Evolutionary conservation across 2,797 vertebrate genomes (phyloP).

Genomic region (Gambusia yucatana): DNA sequence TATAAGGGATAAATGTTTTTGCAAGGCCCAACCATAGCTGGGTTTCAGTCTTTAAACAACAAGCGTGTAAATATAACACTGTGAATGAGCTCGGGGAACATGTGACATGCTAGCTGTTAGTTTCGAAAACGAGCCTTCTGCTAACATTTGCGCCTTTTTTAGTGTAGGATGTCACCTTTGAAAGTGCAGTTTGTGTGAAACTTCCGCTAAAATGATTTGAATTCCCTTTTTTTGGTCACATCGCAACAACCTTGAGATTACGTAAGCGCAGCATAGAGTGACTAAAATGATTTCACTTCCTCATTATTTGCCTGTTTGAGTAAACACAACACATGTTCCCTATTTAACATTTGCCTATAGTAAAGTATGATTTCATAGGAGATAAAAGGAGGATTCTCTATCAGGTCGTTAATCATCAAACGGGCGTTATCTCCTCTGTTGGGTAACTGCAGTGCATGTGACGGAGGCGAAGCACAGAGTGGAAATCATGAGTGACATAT

Average conservation of each 20-base stretch:
- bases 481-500: constrained; percentile 76
- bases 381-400: constrained; percentile 1
- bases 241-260: constrained; percentile 38
- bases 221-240: constrained; percentile 28
- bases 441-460: constrained; percentile 31
- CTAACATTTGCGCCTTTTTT: constrained; percentile 22
- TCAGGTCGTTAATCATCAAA: constrained; percentile 9
- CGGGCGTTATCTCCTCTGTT: constrained; percentile 18
- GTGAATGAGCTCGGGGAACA: constrained; percentile 18
- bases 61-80: neutral
- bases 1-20: neutral
- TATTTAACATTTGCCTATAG: constrained; percentile 5
- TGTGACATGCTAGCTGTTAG: constrained; percentile 20
- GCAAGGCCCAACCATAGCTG: neutral
- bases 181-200: constrained; percentile 22
- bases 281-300: constrained; percentile 52
- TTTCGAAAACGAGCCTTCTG: constrained; percentile 14
- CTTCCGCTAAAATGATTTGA: constrained; percentile 19
- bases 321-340: constrained; percentile 21
- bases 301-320: constrained; percentile 13
- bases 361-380: neutral
- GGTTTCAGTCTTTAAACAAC: too few species aligned
- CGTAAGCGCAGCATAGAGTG: constrained; percentile 21
- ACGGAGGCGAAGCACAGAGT: constrained; percentile 58
- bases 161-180: constrained; percentile 14